Conservation (phyloP, 2,797 vertebrate genomes). For the Bradypus variegatus region DNA sequence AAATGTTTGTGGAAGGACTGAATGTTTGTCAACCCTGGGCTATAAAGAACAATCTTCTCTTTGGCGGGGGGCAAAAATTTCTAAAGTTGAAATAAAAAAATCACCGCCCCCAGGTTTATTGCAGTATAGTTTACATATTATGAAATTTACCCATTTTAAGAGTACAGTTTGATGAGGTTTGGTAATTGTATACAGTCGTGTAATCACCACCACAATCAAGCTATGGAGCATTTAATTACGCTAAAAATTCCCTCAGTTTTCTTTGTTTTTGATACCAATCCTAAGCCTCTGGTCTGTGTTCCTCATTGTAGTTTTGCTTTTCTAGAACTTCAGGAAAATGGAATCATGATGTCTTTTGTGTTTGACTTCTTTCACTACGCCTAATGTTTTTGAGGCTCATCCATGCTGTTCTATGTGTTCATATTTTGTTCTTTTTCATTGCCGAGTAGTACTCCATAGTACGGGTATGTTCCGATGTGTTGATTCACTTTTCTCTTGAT, state of each 20-base stretch:
- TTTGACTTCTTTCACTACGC: background rate
- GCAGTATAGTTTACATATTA: too few species aligned
- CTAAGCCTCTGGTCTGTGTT: background rate
- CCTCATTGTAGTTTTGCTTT: background rate
- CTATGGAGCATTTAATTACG: too few species aligned
- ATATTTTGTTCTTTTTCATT: background rate
- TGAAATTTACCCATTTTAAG: too few species aligned
- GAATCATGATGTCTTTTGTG: background rate
- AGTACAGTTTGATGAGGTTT: too few species aligned
- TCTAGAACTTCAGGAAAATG: background rate
- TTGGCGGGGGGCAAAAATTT: background rate
- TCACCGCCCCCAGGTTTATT: background rate
- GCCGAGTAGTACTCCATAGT: background rate
- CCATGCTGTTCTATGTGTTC: background rate
- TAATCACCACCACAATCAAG: background rate
- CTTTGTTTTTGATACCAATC: background rate
- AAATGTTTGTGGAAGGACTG: background rate
- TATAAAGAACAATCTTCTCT: background rate
- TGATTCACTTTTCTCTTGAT: too few species aligned
- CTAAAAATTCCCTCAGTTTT: background rate
- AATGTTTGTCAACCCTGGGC: background rate
- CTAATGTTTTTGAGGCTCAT: background rate
- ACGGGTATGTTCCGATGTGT: too few species aligned
- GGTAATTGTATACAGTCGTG: accelerated
- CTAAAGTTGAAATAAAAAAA: background rate